Base-by-base conservation (phyloP, 1,140 invertebrate species). In the Cecropterus lyciades region DNA sequence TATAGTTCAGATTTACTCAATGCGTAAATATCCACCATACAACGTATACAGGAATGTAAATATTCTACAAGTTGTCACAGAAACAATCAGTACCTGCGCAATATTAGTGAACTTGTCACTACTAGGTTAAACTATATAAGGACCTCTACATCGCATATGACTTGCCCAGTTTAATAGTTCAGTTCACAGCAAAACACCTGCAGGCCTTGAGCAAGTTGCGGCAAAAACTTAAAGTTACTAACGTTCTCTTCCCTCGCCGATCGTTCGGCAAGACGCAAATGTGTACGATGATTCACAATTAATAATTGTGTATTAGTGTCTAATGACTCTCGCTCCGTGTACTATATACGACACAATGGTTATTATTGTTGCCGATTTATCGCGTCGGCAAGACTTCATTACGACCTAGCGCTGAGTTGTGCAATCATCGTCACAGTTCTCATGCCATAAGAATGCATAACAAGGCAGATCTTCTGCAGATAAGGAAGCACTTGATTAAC, bases 381-480 rank as follows among this genome's bases (percentile, higher is more conserved):
- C 27, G 45, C 27, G 30, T 37, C 27, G 45, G 11, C 45, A 49
- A 60, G 14, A 48, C 13, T 57, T 69, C 15, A 48, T n/a, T 48
- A 15, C 46, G 57, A 49, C 45, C 57, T 60, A 63, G n/a, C n/a
- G n/a, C 62, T 33, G 10, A 10, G 72, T 85, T 89, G 72, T 77
- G 77, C 67, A 87, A 87, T 48, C 33, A 33, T 60, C 59, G 83
- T 73, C 73, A 82, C 78, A 79, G 77, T 89, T 87, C 84, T 74
- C 87, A 89, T 70, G 79, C 71, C 63, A 79, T 76, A 75, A 73
- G 75, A 80, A 81, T 76, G 72, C 79, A 84, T 86, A 89, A 89
- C 80, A 75, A 82, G 76, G 69, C 71, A 74, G 84, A 86, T 84
- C 65, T 78, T 60, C 53, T 55, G 46, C 42, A 71, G 80, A 89